A percentile compares a stretch with the other conserved stretches of the same genome.
Conservation (phyloP, 2,888 invertebrate genomes). For the Malacosoma neustria region DNA sequence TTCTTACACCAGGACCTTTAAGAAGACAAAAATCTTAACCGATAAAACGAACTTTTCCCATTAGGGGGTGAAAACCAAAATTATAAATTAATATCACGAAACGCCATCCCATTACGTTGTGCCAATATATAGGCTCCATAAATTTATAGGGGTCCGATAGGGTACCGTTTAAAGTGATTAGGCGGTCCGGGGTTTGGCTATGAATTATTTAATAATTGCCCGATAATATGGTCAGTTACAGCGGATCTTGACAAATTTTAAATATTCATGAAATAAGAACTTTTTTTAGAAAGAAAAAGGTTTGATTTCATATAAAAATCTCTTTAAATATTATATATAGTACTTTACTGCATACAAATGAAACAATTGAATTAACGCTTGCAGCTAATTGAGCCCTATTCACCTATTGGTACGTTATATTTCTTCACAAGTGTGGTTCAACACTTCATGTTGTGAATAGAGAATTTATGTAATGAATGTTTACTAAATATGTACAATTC, state of each 20-base stretch:
- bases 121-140: conserved; percentile 1
- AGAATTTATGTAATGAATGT: too few species aligned
- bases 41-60: not conserved
- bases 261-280: too few species aligned
- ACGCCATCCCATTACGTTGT: not conserved
- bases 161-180: conserved; percentile 1
- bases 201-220: conserved; percentile 1
- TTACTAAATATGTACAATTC: too few species aligned
- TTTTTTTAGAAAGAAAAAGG: too few species aligned
- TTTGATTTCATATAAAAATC: too few species aligned
- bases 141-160: conserved; percentile 1
- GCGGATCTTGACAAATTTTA: not conserved
- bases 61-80: not conserved
- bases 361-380: too few species aligned
- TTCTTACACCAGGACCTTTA: not conserved
- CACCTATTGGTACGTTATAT: too few species aligned
- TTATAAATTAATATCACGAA: not conserved
- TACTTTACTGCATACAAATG: too few species aligned
- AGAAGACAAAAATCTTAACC: not conserved
- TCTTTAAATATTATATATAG: too few species aligned
- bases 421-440: too few species aligned
- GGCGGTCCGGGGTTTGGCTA: not conserved
- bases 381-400: too few species aligned
- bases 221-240: not conserved
- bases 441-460: too few species aligned